phyloP scores from a whole-genome alignment of 2,113 vertebrate species.

The Lichenostomus cassidix region DNA sequence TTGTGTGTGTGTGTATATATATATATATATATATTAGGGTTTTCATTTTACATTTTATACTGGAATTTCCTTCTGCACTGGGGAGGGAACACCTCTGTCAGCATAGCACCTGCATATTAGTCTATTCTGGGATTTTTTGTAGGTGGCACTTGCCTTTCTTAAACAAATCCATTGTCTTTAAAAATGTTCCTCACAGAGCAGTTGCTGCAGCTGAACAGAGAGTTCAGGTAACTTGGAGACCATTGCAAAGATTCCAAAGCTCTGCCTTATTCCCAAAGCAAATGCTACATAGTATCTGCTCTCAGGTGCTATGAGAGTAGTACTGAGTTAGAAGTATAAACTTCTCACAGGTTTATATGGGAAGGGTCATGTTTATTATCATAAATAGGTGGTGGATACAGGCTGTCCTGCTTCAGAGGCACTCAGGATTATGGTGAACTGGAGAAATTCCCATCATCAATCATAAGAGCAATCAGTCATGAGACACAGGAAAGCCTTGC shows the following conservation, averaged over 20 bases:
- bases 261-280: not conserved
- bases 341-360: accelerated
- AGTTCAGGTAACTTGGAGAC: not conserved
- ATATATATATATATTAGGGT: not conserved
- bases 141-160: not conserved
- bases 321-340: too few species aligned
- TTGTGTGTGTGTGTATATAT: accelerated
- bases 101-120: not conserved
- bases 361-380: accelerated
- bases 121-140: not conserved
- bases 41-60: not conserved
- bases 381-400: too few species aligned
- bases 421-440: not conserved
- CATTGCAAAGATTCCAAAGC: not conserved
- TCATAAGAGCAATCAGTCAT: accelerated
- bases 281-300: accelerated
- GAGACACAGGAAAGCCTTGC: not conserved
- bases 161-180: not conserved
- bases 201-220: not conserved
- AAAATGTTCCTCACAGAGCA: not conserved
- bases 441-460: accelerated
- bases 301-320: too few species aligned
- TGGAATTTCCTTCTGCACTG: not conserved
- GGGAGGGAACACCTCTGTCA: not conserved
- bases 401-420: not conserved